phyloP scores from a whole-genome alignment of 2,113 vertebrate species.

The Heterochromis multidens region DNA sequence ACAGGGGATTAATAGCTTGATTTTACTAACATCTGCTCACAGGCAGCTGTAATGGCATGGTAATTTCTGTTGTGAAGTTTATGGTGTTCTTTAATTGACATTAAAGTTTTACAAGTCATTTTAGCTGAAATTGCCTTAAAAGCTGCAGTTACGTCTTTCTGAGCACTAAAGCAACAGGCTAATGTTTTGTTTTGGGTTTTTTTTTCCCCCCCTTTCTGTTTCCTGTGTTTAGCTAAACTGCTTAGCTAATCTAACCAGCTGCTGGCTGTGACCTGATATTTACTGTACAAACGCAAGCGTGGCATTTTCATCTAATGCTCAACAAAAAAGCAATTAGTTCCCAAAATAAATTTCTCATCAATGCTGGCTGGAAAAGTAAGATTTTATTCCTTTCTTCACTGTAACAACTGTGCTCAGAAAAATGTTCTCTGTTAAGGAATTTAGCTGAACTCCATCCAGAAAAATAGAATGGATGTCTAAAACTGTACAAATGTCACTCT shows the following conservation, averaged over 20 bases:
- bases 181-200: background rate
- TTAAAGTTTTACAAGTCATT: background rate
- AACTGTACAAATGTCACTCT: background rate
- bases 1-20: background rate
- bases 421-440: background rate
- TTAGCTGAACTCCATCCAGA: background rate
- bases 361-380: background rate
- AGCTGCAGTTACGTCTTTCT: background rate
- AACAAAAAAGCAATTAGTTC: background rate
- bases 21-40: background rate
- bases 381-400: background rate
- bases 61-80: background rate
- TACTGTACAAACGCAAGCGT: background rate
- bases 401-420: background rate
- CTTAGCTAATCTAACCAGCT: background rate
- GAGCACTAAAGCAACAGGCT: background rate
- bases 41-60: background rate
- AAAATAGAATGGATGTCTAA: background rate
- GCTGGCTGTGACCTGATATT: background rate
- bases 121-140: background rate
- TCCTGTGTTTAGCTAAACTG: background rate
- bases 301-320: background rate
- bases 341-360: background rate
- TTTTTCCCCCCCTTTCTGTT: background rate
- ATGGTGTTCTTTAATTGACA: background rate